A percentile compares a stretch with the other conserved stretches of the same genome.
phyloP scores from a whole-genome alignment of 2,113 vertebrate genomes.

The Sinocyclocheilus maitianheensis region DNA sequence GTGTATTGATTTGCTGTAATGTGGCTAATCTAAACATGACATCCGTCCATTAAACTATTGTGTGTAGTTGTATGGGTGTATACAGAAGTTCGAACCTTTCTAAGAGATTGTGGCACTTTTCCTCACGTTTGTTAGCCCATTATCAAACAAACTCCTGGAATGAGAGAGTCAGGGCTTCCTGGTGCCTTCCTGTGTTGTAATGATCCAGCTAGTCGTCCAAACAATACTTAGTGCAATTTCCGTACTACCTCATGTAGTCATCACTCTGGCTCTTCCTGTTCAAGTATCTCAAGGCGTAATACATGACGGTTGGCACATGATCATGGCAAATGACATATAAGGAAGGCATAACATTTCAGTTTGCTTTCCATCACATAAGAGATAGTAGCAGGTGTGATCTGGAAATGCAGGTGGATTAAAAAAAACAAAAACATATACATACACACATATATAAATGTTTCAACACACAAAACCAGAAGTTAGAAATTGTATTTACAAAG shows the following conservation, averaged over 20 bases:
- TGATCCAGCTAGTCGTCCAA: constrained; percentile 78
- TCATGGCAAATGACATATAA: constrained; percentile 63
- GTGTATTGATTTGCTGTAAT: constrained; percentile 60
- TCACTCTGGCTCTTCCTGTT: constrained; percentile 80
- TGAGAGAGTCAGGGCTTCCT: constrained; percentile 62
- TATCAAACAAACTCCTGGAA: constrained; percentile 46
- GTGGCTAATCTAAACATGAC: constrained; percentile 58
- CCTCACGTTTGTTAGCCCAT: constrained; percentile 44
- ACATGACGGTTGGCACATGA: background rate
- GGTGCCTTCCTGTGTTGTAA: constrained; percentile 73
- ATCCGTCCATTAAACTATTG: constrained; percentile 57
- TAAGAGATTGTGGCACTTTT: constrained; percentile 42
- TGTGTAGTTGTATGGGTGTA: constrained; percentile 22
- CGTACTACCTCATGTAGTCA: constrained; percentile 72
- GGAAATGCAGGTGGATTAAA: background rate
- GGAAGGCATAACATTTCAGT: constrained; percentile 36
- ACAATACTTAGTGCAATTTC: constrained; percentile 80
- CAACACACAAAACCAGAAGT: too few species aligned
- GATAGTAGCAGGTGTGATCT: background rate
- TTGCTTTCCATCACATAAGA: background rate
- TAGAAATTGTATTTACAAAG: too few species aligned
- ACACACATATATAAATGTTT: too few species aligned
- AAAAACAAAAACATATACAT: too few species aligned
- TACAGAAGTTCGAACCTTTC: constrained; percentile 35
- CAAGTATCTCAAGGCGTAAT: constrained; percentile 63